Percentiles rank a stretch among this genome's conserved stretches.
Evolutionary conservation across 2,888 invertebrate species (phyloP).

Genomic region (Crepidodera aurea): DNA sequence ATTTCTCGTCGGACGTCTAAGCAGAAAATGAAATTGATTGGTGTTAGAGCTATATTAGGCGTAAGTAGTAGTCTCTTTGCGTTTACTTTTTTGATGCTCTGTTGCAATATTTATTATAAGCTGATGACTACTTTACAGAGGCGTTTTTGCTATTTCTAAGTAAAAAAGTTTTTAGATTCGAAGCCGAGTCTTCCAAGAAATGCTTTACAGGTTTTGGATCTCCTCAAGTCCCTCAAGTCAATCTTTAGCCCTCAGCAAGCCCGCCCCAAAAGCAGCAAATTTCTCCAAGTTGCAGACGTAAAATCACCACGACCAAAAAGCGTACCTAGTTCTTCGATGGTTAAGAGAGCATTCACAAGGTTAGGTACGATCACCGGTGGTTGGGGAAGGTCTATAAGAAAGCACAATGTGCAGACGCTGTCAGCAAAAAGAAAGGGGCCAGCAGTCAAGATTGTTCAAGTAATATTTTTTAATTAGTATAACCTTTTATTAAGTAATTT

Average conservation of each 20-base stretch:
- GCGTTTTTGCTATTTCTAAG: too few species aligned
- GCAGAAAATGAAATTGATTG: conserved; percentile 86
- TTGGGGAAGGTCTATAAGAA: conserved; percentile 88
- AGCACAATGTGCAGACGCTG: conserved; percentile 81
- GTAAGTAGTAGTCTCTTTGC: conserved; percentile 67
- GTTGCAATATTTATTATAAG: too few species aligned
- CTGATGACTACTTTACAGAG: too few species aligned
- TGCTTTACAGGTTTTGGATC: conserved; percentile 94
- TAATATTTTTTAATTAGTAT: conserved; percentile 51
- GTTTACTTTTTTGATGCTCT: not conserved
- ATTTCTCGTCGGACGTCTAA: conserved; percentile 90
- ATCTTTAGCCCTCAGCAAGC: conserved; percentile 86
- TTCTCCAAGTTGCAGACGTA: conserved; percentile 85
- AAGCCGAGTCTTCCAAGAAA: conserved; percentile 92
- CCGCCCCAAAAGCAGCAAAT: conserved; percentile 88
- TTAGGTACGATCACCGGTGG: conserved; percentile 89
- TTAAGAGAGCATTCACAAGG: conserved; percentile 90
- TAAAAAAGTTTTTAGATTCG: conserved; percentile 34
- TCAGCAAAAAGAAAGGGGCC: conserved; percentile 90
- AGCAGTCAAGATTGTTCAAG: conserved; percentile 89
- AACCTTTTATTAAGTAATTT: conserved; percentile 27
- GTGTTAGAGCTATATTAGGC: conserved; percentile 89
- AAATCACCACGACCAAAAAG: conserved; percentile 90
- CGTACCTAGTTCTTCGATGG: conserved; percentile 93
- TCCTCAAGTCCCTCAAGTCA: conserved; percentile 91